A percentile compares a stretch with the other conserved stretches of the same genome.
These are phyloP conservation scores for Atherinomorus stipes DNA, from an alignment of 2,113 vertebrate species.

Conservation along the genomic window DNA sequence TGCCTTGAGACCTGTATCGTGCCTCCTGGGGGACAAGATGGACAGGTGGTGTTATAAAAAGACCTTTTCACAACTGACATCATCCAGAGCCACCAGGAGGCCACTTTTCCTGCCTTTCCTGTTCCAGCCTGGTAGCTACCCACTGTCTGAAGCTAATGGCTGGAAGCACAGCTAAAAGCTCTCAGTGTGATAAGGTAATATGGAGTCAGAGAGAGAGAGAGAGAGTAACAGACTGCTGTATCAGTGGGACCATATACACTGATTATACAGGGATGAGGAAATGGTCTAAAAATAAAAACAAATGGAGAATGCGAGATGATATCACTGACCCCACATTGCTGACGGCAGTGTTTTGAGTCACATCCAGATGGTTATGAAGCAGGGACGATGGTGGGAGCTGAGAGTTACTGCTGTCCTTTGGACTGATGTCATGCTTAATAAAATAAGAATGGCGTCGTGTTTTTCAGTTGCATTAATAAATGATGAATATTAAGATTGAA, in stretches of 20 bases:
- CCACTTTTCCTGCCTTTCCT: slow-evolving; percentile 43
- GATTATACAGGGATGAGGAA: slow-evolving; percentile 78
- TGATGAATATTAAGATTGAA: slow-evolving; percentile 23
- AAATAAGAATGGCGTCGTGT: slow-evolving; percentile 40
- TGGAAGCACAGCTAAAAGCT: slow-evolving; percentile 77
- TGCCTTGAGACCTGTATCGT: slow-evolving; percentile 21
- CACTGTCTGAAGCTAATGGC: slow-evolving; percentile 73
- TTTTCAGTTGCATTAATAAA: slow-evolving; percentile 30
- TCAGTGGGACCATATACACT: slow-evolving; percentile 69
- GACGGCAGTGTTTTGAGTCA: slow-evolving; percentile 59
- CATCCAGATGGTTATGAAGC: slow-evolving; percentile 66
- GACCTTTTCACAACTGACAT: slow-evolving; percentile 66
- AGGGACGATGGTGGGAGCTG: slow-evolving; percentile 41
- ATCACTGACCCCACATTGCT: slow-evolving; percentile 69
- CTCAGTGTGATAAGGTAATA: slow-evolving; percentile 80
- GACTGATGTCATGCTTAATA: slow-evolving; percentile 58
- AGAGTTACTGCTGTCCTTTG: slow-evolving; percentile 61
- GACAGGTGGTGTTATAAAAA: slow-evolving; percentile 67
- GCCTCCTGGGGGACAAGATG: slow-evolving; percentile 9
- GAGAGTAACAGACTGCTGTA: slow-evolving; percentile 36
- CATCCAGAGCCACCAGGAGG: slow-evolving; percentile 72
- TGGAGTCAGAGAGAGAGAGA: slow-evolving; percentile 48
- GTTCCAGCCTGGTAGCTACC: slow-evolving; percentile 57
- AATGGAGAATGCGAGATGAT: slow-evolving; percentile 74
- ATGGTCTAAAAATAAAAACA: slow-evolving; percentile 82